Percentiles rank a stretch among this genome's conserved stretches.
Conservation (phyloP, 2,888 invertebrate genomes). For the Tetragonisca angustula region DNA sequence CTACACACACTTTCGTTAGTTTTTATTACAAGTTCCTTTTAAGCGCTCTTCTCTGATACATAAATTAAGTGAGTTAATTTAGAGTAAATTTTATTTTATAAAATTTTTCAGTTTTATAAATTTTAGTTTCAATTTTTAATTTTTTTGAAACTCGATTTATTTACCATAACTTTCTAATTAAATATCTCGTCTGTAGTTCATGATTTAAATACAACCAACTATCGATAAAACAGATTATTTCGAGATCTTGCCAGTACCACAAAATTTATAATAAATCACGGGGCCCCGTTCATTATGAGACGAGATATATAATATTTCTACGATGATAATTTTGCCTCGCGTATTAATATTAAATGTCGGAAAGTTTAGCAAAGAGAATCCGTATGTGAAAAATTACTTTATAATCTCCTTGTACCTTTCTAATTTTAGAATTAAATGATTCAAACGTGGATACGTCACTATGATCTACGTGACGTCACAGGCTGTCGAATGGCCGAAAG, state of each 20-base stretch:
- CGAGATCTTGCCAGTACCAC: conserved; percentile 18
- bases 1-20: conserved; percentile 60
- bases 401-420: not conserved
- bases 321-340: not conserved
- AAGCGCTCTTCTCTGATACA: not conserved
- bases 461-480: conserved; percentile 63
- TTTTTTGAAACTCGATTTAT: not conserved
- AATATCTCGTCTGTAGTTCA: too few species aligned
- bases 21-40: conserved; percentile 25
- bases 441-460: conserved; percentile 45
- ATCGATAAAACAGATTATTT: conserved; percentile 41
- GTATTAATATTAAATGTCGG: not conserved
- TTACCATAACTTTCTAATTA: not conserved
- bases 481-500: conserved; percentile 74
- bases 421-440: conserved; percentile 7
- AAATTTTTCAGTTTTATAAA: not conserved
- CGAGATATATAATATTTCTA: not conserved
- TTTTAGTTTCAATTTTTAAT: not conserved
- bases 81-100: not conserved
- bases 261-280: not conserved
- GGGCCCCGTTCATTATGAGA: conserved; percentile 14
- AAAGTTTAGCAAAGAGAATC: not conserved
- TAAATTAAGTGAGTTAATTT: not conserved
- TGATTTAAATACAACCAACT: conserved; percentile 11
- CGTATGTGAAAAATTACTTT: not conserved